A percentile compares a stretch with the other conserved stretches of the same genome.
Evolutionary conservation across 2,888 invertebrate genomes (phyloP).

Genomic region (Ectemnius cavifrons): DNA sequence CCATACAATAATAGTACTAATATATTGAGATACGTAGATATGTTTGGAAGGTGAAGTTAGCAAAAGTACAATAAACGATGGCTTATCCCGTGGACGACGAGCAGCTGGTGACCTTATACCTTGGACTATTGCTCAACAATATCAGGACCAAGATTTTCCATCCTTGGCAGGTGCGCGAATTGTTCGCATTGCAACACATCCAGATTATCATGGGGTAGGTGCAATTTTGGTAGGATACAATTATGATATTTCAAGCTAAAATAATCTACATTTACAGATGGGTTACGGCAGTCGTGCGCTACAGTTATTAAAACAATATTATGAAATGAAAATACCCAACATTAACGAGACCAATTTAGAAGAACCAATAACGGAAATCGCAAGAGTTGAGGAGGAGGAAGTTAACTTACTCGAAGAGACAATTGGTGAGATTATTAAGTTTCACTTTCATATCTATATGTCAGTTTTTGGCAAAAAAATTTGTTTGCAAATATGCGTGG

Average conservation of each 20-base stretch:
- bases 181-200: slow-evolving; percentile 98
- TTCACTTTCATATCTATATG: neutral
- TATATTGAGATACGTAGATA: slow-evolving; percentile 71
- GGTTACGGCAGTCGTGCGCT: slow-evolving; percentile 96
- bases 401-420: slow-evolving; percentile 85
- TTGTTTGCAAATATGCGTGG: neutral
- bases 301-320: slow-evolving; percentile 91
- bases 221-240: slow-evolving; percentile 17
- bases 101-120: slow-evolving; percentile 98
- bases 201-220: slow-evolving; percentile 93
- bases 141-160: slow-evolving; percentile 96
- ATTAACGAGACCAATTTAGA: slow-evolving; percentile 81
- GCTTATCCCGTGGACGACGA: slow-evolving; percentile 90
- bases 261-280: slow-evolving; percentile 84
- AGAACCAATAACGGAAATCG: slow-evolving; percentile 76
- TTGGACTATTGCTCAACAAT: slow-evolving; percentile 98
- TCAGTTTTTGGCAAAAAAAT: neutral
- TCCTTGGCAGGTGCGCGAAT: slow-evolving; percentile 93
- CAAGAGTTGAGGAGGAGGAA: slow-evolving; percentile 80
- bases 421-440: slow-evolving; percentile 78
- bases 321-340: slow-evolving; percentile 87
- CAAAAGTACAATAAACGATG: slow-evolving; percentile 85
- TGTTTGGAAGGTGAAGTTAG: slow-evolving; percentile 88
- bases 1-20: slow-evolving; percentile 5
- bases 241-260: slow-evolving; percentile 32